Conservation (phyloP, 2,888 invertebrate genomes). For the Meandrusa payeni region DNA sequence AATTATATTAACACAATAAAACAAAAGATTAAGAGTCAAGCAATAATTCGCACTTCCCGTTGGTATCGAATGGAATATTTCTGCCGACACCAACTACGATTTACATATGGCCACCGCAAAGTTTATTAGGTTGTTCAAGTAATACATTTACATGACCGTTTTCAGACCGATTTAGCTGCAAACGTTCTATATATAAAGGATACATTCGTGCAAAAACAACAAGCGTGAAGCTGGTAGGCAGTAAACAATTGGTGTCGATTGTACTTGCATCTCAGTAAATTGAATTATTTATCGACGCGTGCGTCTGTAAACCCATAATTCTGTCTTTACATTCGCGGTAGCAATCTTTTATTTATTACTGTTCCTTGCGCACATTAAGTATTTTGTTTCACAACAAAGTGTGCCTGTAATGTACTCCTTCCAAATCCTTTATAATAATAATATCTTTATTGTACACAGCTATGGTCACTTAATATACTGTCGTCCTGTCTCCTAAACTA, state of each 20-base stretch:
- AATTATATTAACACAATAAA: not conserved
- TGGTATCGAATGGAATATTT: slow-evolving; percentile 19
- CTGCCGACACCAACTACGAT: slow-evolving; percentile 25
- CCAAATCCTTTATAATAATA: no score
- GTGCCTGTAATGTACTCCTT: no score
- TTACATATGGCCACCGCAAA: slow-evolving; percentile 25
- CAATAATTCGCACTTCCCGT: slow-evolving; percentile 22
- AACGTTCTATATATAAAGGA: not conserved
- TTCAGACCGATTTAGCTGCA: slow-evolving; percentile 2
- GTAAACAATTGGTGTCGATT: slow-evolving; percentile 26
- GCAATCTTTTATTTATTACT: slow-evolving; percentile 13
- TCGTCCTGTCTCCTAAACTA: no score
- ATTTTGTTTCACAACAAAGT: not conserved
- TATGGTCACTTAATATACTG: no score
- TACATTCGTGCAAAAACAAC: not conserved
- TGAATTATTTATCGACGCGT: slow-evolving; percentile 28
- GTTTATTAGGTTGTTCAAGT: slow-evolving; percentile 23
- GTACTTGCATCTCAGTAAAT: slow-evolving; percentile 24
- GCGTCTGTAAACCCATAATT: slow-evolving; percentile 24
- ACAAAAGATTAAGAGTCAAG: slow-evolving; percentile 16
- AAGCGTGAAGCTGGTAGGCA: slow-evolving; percentile 16
- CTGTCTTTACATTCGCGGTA: slow-evolving; percentile 23
- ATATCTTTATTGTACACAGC: no score
- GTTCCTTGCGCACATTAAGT: slow-evolving; percentile 1
- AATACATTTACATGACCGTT: slow-evolving; percentile 15